Evolutionary conservation across 2,888 invertebrate species (phyloP).

Genomic region (Operophtera brumata): DNA sequence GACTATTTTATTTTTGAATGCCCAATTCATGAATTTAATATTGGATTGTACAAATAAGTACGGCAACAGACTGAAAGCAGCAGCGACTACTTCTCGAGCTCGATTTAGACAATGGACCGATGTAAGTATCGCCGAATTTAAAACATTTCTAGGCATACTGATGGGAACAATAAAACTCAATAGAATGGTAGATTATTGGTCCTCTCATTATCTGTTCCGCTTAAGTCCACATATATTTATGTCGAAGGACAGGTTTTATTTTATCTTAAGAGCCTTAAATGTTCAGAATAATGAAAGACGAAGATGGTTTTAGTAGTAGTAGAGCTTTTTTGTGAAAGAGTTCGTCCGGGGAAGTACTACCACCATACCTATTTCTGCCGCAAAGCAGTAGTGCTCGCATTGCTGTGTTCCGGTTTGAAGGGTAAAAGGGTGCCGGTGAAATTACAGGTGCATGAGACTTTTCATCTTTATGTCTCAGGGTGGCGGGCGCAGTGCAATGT

Average conservation of each 20-base stretch:
- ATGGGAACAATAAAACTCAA: slow-evolving; percentile 26
- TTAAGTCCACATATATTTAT: slow-evolving; percentile 19
- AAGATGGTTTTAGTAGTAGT: too few relatives aligned
- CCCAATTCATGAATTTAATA: slow-evolving; percentile 20
- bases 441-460: too few relatives aligned
- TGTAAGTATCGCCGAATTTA: slow-evolving; percentile 22
- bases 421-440: too few relatives aligned
- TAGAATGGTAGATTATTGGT: slow-evolving; percentile 28
- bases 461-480: too few relatives aligned
- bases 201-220: slow-evolving; percentile 20
- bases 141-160: slow-evolving; percentile 24
- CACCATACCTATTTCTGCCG: too few relatives aligned
- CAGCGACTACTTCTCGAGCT: slow-evolving; percentile 3
- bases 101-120: slow-evolving; percentile 4
- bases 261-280: slow-evolving; percentile 20
- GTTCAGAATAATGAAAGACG: slow-evolving; percentile 8
- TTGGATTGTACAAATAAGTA: slow-evolving; percentile 24
- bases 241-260: slow-evolving; percentile 17
- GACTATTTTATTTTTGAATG: slow-evolving; percentile 17
- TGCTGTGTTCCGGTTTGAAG: too few relatives aligned
- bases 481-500: too few relatives aligned
- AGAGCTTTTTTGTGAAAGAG: too few relatives aligned
- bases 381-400: too few relatives aligned
- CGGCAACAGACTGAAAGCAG: slow-evolving; percentile 19
- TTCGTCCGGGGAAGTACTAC: too few relatives aligned